These are phyloP conservation scores for Trochalopteron elliotii DNA, from an alignment of 2,113 vertebrate species.

Conservation along the genomic window DNA sequence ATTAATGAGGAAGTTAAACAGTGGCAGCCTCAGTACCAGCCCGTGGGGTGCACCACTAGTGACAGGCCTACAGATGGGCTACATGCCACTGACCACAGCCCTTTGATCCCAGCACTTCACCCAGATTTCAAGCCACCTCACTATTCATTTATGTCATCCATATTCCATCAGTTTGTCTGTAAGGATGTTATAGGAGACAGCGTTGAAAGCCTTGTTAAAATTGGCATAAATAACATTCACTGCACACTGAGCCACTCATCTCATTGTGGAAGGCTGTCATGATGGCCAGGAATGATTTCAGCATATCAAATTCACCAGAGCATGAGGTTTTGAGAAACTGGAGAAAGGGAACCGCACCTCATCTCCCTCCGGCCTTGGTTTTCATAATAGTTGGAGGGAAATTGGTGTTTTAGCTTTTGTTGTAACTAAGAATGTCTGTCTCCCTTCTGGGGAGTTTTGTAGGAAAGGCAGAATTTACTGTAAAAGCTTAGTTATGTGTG, in stretches of 20 bases:
- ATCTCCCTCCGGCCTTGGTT: background rate
- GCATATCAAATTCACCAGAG: slow-evolving; percentile 24
- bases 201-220: background rate
- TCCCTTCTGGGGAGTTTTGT: slow-evolving; percentile 42
- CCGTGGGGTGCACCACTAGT: background rate
- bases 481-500: slow-evolving; percentile 36
- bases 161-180: background rate
- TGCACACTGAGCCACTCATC: background rate
- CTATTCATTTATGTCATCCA: background rate
- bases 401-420: slow-evolving; percentile 27
- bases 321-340: slow-evolving; percentile 27
- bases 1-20: background rate
- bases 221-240: background rate
- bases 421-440: slow-evolving; percentile 27
- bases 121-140: background rate
- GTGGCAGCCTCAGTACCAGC: background rate
- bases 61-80: background rate
- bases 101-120: background rate
- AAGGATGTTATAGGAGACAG: background rate
- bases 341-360: slow-evolving; percentile 40
- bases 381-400: slow-evolving; percentile 47
- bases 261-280: background rate
- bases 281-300: slow-evolving; percentile 26
- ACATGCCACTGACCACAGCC: background rate
- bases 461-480: slow-evolving; percentile 48